Percentiles rank a stretch among this genome's conserved stretches.
Conservation (phyloP, 2,797 vertebrate genomes). For the Enteromius paludinosus region DNA sequence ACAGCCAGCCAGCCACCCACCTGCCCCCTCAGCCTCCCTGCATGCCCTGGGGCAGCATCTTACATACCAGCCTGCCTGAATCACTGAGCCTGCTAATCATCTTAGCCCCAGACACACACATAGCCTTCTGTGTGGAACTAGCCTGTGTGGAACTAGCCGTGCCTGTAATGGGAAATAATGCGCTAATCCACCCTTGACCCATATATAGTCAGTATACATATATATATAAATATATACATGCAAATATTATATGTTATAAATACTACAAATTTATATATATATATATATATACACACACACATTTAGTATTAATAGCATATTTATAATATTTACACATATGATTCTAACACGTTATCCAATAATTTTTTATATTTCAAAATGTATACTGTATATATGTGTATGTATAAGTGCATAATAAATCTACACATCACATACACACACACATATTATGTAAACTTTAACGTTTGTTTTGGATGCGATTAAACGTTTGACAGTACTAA, state of each 20-base stretch:
- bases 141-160: constrained; percentile 33
- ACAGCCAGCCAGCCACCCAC: constrained; percentile 55
- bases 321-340: not conserved
- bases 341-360: not conserved
- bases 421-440: too few species aligned
- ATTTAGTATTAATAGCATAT: not conserved
- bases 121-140: constrained; percentile 47
- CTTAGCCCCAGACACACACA: constrained; percentile 49
- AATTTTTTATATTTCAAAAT: not conserved
- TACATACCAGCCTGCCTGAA: constrained; percentile 51
- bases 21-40: constrained; percentile 49
- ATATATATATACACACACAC: not conserved
- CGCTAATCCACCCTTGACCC: constrained; percentile 16
- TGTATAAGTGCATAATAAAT: too few species aligned
- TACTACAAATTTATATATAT: not conserved
- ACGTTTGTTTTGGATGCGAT: too few species aligned
- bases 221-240: too few species aligned
- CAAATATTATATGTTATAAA: too few species aligned
- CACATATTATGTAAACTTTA: too few species aligned
- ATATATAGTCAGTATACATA: not conserved
- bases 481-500: too few species aligned
- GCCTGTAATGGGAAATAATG: constrained; percentile 29
- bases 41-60: constrained; percentile 52
- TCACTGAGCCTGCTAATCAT: constrained; percentile 57
- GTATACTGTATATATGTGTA: too few species aligned